Base-by-base conservation (phyloP, 2,888 invertebrate genomes). In the Drosophila imparisetae region DNA sequence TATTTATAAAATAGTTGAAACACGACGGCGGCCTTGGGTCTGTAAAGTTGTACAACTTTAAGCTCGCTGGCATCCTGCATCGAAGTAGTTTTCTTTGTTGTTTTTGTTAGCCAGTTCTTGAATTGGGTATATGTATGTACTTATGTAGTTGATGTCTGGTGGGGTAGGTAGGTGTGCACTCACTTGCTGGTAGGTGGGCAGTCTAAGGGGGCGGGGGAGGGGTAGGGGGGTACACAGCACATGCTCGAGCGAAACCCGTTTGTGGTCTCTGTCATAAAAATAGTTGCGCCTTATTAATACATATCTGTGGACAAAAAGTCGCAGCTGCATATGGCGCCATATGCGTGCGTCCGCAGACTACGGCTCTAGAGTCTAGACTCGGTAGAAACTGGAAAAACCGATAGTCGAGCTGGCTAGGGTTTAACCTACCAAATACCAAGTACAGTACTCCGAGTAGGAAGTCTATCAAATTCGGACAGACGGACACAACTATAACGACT, bases 231-330 rank as follows among this genome's bases (percentile, higher is more conserved):
- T 11, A 24, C 24, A n/a, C 34, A 42, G 38, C 62, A 42, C 60
- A 77, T 72, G 72, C 66, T 66, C 45, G 40, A 27, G 18, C 2
- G 42, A 80, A 76, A 79, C 81, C 54, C 61, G 79, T 81, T 81
- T 72, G 66, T 40, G 59, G 66, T 45, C 68, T 55, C 59, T 68
- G 68, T 83, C 77, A 86, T 83, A 83, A 83, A 83, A 83, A 83
- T 83, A 83, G 66, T 81, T 83, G 74, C 63, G 79, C 60, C 79
- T 73, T 69, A 66, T 78, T 66, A 67, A 74, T 60, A 64, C 40
- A 52, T n/a, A 21, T n/a, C 62, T 58, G 45, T 63, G 49, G 49
- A 38, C 54, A 71, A 34, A 15, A 52, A 66, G 40, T 15, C 52
- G 49, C 75, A 71, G 66, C 72, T 68, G 67, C 71, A 57, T 6